Percentiles rank a stretch among this genome's conserved stretches.
Evolutionary conservation across 2,888 invertebrate genomes (phyloP).

Genomic region (Volucella inanis): DNA sequence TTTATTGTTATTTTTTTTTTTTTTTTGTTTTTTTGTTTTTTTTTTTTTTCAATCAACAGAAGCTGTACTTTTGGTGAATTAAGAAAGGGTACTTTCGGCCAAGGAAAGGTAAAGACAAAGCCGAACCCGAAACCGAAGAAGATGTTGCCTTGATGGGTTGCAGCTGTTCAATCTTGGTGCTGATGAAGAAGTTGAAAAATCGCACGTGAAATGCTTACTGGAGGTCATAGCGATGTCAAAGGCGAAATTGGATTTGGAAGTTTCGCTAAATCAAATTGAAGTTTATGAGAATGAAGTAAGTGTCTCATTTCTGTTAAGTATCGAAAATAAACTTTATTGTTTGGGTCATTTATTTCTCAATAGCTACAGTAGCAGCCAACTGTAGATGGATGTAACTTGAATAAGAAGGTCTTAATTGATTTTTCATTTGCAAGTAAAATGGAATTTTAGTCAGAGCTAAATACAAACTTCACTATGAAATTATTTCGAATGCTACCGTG

Average conservation of each 20-base stretch:
- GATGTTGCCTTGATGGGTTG: not conserved
- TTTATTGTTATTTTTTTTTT: not conserved
- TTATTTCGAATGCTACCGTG: too few species aligned
- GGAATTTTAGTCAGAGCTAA: too few species aligned
- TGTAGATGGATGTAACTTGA: too few species aligned
- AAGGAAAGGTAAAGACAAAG: not conserved
- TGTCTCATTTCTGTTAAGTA: too few species aligned
- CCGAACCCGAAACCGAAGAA: not conserved
- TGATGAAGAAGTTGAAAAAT: constrained; percentile 64
- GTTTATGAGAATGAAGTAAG: too few species aligned
- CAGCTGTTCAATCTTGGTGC: constrained; percentile 38
- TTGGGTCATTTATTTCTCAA: too few species aligned
- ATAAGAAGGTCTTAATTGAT: too few species aligned
- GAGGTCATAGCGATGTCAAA: constrained; percentile 54
- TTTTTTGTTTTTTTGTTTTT: not conserved
- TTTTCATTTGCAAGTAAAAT: too few species aligned
- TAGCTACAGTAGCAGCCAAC: too few species aligned
- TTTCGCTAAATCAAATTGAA: not conserved
- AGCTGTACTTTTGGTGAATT: constrained; percentile 66
- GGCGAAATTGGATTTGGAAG: constrained; percentile 65
- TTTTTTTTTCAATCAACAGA: constrained; percentile 64
- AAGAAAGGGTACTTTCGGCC: constrained; percentile 15
- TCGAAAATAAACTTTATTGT: too few species aligned
- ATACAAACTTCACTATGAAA: too few species aligned
- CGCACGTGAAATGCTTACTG: constrained; percentile 50